phyloP scores from a whole-genome alignment of 2,797 vertebrate species.

The Dryobates pubescens region DNA sequence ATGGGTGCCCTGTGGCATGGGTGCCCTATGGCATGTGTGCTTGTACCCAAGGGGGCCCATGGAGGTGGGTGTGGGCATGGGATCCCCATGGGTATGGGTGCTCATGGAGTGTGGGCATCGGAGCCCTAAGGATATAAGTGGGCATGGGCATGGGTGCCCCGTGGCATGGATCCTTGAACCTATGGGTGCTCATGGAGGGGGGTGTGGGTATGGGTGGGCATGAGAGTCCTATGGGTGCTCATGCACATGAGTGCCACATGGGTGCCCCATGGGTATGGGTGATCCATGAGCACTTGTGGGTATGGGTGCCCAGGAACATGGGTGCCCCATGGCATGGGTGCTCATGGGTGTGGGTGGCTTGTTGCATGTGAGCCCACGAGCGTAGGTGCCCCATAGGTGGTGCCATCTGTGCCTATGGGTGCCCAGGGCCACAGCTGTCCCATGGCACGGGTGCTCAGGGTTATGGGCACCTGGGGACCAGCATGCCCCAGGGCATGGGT shows the following conservation, averaged over 20 bases:
- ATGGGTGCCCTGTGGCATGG: neutral
- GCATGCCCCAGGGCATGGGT: neutral
- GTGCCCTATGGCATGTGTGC: neutral
- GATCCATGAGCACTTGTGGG: too few relatives aligned
- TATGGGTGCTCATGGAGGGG: too few relatives aligned
- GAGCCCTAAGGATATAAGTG: too few relatives aligned
- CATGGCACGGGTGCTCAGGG: neutral
- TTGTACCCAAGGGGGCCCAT: rapidly evolving
- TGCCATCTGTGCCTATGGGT: neutral
- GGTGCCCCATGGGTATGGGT: neutral
- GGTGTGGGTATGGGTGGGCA: neutral
- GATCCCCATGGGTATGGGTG: neutral
- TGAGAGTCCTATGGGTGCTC: too few relatives aligned
- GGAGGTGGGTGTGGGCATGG: neutral
- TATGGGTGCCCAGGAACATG: neutral
- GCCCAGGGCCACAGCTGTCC: neutral
- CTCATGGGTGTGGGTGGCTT: too few relatives aligned
- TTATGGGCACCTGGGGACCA: neutral
- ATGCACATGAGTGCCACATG: neutral
- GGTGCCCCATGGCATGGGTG: neutral
- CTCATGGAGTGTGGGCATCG: neutral
- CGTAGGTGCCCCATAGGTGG: neutral
- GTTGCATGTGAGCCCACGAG: rapidly evolving
- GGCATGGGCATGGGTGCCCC: rapidly evolving
- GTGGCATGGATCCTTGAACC: neutral